Evolutionary conservation across 2,113 vertebrate species (phyloP), one percentile per base, ranked within the genome.

Genomic region (Phrynocephalus versicolor): DNA sequence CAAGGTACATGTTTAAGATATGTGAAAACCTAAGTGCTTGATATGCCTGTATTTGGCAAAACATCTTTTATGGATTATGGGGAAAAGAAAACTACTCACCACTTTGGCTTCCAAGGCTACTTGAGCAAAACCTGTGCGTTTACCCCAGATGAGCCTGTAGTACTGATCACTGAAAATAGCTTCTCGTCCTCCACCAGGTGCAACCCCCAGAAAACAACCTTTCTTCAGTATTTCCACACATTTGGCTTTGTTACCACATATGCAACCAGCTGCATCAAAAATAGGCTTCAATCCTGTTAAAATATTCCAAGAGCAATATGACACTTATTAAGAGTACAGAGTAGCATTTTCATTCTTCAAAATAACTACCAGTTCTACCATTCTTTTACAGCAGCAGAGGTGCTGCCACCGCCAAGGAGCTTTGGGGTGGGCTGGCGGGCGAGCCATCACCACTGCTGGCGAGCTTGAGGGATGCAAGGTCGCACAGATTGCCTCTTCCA

Each of bases 31-130:
- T 51, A 67, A 67, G 60, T 67, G 30, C 27, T 67, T 30, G 10
- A 27, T 30, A 10, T 13, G 10, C 23, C 64, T 67, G 27, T 12
- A 67, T 12, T 13, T 30, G 27, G 64, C 64, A 67, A 27, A 6
- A 67, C 30, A 3, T 67, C 64, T 67, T 30, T 25, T 27, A 67
- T 30, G 30, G 27, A 13, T n/a, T 25, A 67, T 30, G 27, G 13
- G 25, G 30, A 30, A 12, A 67, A n/a, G 12, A 30, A 67, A 67
- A 55, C 21, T 27, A 96, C 96, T 90, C 74, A 98, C 97, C 97
- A 96, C 97, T 96, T 96, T 89, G 70, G 97, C 95, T 93, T 98
- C 97, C 19, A 98, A 97, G 87, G 98, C 97, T 41, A 98, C 97
- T 93, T 98, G 97, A 55, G 97, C 97, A 0, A 98, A 98, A 79